These are phyloP conservation scores for Leiothrix lutea DNA, from an alignment of 2,113 vertebrate species.

Conservation along the genomic window DNA sequence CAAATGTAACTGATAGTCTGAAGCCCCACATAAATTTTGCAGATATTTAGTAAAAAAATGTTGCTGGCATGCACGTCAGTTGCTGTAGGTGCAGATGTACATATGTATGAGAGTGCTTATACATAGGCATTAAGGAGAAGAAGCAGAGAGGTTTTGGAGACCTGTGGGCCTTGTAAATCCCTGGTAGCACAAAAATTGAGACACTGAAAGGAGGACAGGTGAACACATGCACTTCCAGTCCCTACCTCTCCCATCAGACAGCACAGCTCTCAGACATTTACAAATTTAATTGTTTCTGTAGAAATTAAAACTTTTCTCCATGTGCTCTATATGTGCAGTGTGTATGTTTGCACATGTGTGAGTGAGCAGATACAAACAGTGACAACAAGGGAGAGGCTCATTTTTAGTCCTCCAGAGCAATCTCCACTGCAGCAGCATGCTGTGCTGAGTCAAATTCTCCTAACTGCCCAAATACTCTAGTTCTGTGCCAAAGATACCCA, in stretches of 20 bases:
- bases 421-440: fast-evolving
- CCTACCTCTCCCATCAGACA: background rate
- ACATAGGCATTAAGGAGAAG: background rate
- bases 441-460: fast-evolving
- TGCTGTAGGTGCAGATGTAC: background rate
- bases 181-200: background rate
- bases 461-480: background rate
- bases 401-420: background rate
- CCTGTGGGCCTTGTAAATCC: background rate
- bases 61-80: background rate
- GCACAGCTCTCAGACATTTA: background rate
- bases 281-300: background rate
- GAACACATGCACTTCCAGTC: fast-evolving
- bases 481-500: background rate
- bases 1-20: background rate
- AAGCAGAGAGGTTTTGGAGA: background rate
- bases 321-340: fast-evolving
- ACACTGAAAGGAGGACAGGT: background rate
- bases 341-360: fast-evolving
- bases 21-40: background rate
- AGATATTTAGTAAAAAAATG: background rate
- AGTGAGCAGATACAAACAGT: background rate
- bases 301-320: background rate
- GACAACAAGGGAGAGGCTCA: fast-evolving
- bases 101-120: fast-evolving